A percentile compares a stretch with the other conserved stretches of the same genome.
These are phyloP conservation scores for Bostrychus sinensis DNA, from an alignment of 2,113 vertebrate species.

Conservation along the genomic window DNA sequence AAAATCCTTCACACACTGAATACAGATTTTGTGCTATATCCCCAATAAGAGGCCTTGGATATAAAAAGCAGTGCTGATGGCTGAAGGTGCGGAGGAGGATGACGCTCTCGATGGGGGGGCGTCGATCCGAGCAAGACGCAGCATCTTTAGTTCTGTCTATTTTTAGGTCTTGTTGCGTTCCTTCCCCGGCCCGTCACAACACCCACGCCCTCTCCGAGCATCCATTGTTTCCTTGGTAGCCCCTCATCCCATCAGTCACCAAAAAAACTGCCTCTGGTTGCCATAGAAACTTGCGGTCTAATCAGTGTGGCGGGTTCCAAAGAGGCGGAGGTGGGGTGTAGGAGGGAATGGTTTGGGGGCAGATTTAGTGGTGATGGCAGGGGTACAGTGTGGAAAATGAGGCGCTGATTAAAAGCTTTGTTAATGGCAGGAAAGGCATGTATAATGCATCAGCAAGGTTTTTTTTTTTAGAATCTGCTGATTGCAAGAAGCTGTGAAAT, in stretches of 20 bases:
- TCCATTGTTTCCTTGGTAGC: conserved; percentile 63
- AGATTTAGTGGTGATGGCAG: conserved; percentile 27
- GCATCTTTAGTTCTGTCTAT: conserved; percentile 54
- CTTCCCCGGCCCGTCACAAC: conserved; percentile 36
- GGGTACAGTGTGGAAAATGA: conserved; percentile 19
- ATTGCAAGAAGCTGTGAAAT: too few relatives aligned
- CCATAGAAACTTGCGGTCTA: conserved; percentile 75
- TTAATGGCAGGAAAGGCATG: background rate
- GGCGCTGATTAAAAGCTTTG: conserved; percentile 15
- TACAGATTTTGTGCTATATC: conserved; percentile 5
- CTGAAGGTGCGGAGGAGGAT: conserved; percentile 20
- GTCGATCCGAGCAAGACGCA: conserved; percentile 8
- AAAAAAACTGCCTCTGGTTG: conserved; percentile 80
- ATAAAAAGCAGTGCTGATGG: conserved; percentile 19
- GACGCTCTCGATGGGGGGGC: conserved; percentile 8
- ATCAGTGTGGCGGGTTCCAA: conserved; percentile 51
- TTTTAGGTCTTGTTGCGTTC: conserved; percentile 55
- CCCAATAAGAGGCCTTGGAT: conserved; percentile 5
- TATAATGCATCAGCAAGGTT: too few relatives aligned
- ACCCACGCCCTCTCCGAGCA: conserved; percentile 47
- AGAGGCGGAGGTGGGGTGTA: conserved; percentile 25
- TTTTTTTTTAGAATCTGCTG: too few relatives aligned
- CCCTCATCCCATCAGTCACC: conserved; percentile 73
- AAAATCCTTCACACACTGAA: background rate
- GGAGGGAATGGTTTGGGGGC: conserved; percentile 13